These are phyloP conservation scores for Narcine bancroftii DNA, from an alignment of 2,113 vertebrate species.

Conservation along the genomic window DNA sequence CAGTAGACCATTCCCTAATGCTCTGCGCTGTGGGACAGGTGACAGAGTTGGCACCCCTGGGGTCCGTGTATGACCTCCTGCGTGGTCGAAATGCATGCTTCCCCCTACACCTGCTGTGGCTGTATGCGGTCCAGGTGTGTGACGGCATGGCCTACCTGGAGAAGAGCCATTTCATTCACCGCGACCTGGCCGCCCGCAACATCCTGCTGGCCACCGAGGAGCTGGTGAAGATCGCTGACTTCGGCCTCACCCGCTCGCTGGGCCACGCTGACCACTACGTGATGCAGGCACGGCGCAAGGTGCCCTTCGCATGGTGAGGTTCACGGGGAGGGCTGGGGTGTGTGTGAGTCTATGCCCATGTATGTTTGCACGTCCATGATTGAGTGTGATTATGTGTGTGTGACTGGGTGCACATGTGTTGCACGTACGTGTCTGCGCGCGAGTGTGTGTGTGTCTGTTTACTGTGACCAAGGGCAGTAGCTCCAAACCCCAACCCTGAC, in stretches of 20 bases:
- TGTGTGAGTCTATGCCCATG: no score
- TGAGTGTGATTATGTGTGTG: not conserved
- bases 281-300: constrained; percentile 69
- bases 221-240: constrained; percentile 75
- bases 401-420: no score
- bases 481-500: no score
- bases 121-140: constrained; percentile 68
- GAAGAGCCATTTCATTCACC: constrained; percentile 65
- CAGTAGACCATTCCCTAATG: no score
- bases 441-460: no score
- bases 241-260: constrained; percentile 73
- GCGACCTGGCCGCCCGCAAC: constrained; percentile 76
- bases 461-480: no score
- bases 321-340: no score
- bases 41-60: constrained; percentile 68
- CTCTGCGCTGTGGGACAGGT: constrained; percentile 63
- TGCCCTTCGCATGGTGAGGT: constrained; percentile 76
- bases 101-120: constrained; percentile 66
- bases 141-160: constrained; percentile 77
- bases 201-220: constrained; percentile 65
- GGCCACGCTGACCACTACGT: constrained; percentile 63
- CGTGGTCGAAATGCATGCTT: constrained; percentile 53
- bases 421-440: no score
- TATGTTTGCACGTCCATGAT: no score
- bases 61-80: constrained; percentile 68